Conservation (phyloP, 2,113 vertebrate species). For the Mesoclemmys tuberculata region DNA sequence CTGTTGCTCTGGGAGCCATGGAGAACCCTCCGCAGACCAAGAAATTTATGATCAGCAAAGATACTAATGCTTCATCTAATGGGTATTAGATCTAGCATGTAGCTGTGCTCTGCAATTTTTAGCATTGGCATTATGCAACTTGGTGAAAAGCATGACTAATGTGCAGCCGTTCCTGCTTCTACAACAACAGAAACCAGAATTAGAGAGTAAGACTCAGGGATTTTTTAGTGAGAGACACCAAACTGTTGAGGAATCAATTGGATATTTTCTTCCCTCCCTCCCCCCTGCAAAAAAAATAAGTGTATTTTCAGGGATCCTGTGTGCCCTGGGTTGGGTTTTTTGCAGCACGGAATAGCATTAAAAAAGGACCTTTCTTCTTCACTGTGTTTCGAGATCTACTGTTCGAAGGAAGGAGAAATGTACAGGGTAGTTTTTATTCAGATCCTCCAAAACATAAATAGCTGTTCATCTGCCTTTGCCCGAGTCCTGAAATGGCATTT, state of each 20-base stretch:
- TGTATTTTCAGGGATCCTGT: not conserved
- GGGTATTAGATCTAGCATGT: constrained; percentile 66
- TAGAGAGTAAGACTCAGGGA: constrained; percentile 45
- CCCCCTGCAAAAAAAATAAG: too few relatives aligned
- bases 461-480: not conserved
- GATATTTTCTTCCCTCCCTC: constrained; percentile 40
- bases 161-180: constrained; percentile 57
- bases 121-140: constrained; percentile 78
- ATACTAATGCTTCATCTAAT: constrained; percentile 42
- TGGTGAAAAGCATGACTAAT: constrained; percentile 70
- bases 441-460: not conserved
- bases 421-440: not conserved
- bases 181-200: constrained; percentile 34
- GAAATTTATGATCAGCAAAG: not conserved
- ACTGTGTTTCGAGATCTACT: too few relatives aligned
- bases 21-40: not conserved
- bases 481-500: too few relatives aligned
- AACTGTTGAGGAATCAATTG: constrained; percentile 27
- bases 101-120: constrained; percentile 75
- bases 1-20: not conserved
- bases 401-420: not conserved
- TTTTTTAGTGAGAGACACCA: constrained; percentile 61
- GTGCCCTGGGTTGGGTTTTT: too few relatives aligned
- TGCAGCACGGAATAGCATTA: not conserved
- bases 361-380: not conserved